Evolutionary conservation across 1,140 invertebrate genomes (phyloP).

Genomic region (Eriosoma lanigerum): DNA sequence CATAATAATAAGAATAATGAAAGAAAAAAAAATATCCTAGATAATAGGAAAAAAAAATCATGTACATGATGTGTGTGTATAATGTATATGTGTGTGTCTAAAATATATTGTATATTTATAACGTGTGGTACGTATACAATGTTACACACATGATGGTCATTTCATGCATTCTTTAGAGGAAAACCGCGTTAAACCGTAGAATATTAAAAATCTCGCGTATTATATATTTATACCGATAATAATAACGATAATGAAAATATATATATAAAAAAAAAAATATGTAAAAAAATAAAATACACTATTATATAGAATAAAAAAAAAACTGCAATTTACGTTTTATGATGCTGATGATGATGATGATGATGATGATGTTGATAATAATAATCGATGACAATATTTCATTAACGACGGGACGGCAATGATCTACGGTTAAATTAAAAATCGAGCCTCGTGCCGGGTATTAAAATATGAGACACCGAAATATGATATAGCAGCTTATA

Average conservation of each 20-base stretch:
- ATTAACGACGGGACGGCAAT: not conserved
- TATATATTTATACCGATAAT: slow-evolving; percentile 28
- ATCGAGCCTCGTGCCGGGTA: slow-evolving; percentile 33
- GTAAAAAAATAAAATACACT: too few relatives aligned
- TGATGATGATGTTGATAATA: not conserved
- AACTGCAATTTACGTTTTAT: not conserved
- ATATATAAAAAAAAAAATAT: slow-evolving; percentile 12
- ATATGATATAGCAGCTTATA: slow-evolving; percentile 23
- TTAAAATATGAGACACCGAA: slow-evolving; percentile 8
- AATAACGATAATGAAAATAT: slow-evolving; percentile 12
- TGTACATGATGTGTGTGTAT: not conserved
- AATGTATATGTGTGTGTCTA: not conserved
- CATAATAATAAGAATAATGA: slow-evolving; percentile 36
- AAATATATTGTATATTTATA: slow-evolving; percentile 6
- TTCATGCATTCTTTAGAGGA: slow-evolving; percentile 39
- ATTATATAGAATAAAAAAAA: too few relatives aligned
- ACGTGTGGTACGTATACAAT: slow-evolving; percentile 33
- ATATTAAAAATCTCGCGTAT: slow-evolving; percentile 47
- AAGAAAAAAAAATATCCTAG: slow-evolving; percentile 25
- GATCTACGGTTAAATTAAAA: slow-evolving; percentile 19
- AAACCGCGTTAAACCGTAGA: slow-evolving; percentile 46
- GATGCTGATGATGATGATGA: too few relatives aligned
- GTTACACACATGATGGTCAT: slow-evolving; percentile 37
- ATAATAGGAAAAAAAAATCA: slow-evolving; percentile 41
- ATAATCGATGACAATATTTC: not conserved